These are phyloP conservation scores for Antheraea yamamai DNA, from an alignment of 2,888 invertebrate genomes.

Conservation along the genomic window DNA sequence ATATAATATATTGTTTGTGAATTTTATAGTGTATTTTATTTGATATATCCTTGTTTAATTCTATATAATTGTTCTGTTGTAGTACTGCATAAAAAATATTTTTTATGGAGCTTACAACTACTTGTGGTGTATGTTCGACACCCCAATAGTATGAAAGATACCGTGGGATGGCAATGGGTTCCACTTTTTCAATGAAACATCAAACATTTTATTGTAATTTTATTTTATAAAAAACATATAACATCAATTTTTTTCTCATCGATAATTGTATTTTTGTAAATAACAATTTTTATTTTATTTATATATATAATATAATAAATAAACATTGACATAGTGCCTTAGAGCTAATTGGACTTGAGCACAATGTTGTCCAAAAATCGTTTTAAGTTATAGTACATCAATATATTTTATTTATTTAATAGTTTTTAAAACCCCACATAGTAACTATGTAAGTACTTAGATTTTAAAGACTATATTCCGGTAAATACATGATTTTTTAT, in stretches of 20 bases:
- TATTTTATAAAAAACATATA: slow-evolving; percentile 10
- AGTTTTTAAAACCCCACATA: neutral
- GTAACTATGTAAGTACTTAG: no score
- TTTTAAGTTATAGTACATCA: neutral
- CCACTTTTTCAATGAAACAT: neutral
- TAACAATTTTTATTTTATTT: neutral
- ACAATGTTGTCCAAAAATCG: slow-evolving; percentile 6
- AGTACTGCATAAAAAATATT: no score
- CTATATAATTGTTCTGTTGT: no score
- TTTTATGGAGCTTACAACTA: no score
- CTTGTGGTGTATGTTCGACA: no score
- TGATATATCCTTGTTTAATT: no score
- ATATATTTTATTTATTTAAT: slow-evolving; percentile 4
- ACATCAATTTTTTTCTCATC: slow-evolving; percentile 11
- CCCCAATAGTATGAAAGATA: no score
- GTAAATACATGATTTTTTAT: no score
- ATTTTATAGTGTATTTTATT: neutral
- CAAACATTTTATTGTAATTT: slow-evolving; percentile 14
- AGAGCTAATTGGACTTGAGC: neutral
- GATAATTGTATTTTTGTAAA: neutral
- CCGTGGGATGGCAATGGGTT: no score
- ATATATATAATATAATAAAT: slow-evolving; percentile 10
- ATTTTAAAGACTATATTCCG: no score
- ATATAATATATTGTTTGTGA: neutral
- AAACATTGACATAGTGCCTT: slow-evolving; percentile 3